These are phyloP conservation scores for Lagorchestes hirsutus DNA, from an alignment of 2,797 vertebrate species.

Conservation along the genomic window DNA sequence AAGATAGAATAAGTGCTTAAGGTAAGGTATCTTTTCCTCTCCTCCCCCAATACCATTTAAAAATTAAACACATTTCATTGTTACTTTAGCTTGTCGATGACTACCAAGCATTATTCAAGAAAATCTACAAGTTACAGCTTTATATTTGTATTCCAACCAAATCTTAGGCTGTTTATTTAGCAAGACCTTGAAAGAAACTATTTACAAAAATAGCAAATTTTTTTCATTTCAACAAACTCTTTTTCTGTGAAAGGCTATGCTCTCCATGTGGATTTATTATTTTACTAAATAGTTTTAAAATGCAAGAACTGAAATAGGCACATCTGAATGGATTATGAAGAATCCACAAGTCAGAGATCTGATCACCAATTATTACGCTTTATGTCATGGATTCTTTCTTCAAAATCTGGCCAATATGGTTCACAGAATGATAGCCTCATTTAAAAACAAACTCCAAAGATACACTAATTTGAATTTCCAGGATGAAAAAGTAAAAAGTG, in stretches of 20 bases:
- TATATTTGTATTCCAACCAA: conserved; percentile 56
- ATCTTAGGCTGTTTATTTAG: conserved; percentile 55
- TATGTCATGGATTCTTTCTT: conserved; percentile 14
- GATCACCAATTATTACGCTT: conserved; percentile 44
- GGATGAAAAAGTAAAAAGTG: conserved; percentile 48
- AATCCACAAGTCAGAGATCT: conserved; percentile 30
- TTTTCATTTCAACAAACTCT: conserved; percentile 64
- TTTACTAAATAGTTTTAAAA: conserved; percentile 78
- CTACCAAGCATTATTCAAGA: conserved; percentile 32
- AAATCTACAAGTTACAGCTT: conserved; percentile 44
- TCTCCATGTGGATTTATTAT: conserved; percentile 66
- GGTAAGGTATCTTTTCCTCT: conserved; percentile 10
- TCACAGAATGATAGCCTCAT: conserved; percentile 37
- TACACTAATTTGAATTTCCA: conserved; percentile 36
- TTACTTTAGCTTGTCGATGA: conserved; percentile 48
- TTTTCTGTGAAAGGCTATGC: conserved; percentile 68
- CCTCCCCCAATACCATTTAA: conserved; percentile 17
- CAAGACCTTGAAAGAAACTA: conserved; percentile 68
- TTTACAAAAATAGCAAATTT: conserved; percentile 47
- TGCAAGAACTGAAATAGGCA: conserved; percentile 62
- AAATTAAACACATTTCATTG: conserved; percentile 54
- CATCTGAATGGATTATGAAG: conserved; percentile 46
- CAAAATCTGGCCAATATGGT: background rate
- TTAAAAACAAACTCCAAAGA: conserved; percentile 35
- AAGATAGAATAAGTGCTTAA: conserved; percentile 40